A percentile compares a stretch with the other conserved stretches of the same genome.
phyloP scores from a whole-genome alignment of 2,113 vertebrate genomes.

The Takifugu bimaculatus region DNA sequence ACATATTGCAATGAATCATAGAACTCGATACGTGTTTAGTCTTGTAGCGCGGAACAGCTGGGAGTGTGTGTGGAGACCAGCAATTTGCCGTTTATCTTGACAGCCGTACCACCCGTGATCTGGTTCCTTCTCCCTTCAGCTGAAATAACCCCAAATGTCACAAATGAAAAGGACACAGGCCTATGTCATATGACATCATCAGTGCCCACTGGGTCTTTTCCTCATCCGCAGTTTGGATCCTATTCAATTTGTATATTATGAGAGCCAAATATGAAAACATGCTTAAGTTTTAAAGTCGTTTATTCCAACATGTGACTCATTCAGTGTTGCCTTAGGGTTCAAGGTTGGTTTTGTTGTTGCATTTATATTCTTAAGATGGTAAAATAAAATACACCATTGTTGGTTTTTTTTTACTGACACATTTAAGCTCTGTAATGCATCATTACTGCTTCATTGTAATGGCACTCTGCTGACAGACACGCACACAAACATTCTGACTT shows the following conservation, averaged over 20 bases:
- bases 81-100: slow-evolving; percentile 46
- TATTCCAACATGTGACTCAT: not conserved
- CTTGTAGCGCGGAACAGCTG: slow-evolving; percentile 16
- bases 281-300: not conserved
- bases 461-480: slow-evolving; percentile 11
- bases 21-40: slow-evolving; percentile 22
- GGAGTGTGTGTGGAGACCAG: slow-evolving; percentile 10
- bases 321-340: not conserved
- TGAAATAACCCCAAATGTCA: slow-evolving; percentile 21
- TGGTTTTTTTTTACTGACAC: not conserved
- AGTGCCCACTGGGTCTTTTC: slow-evolving; percentile 23
- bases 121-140: slow-evolving; percentile 6
- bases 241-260: slow-evolving; percentile 15
- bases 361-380: not conserved
- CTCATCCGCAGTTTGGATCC: slow-evolving; percentile 7
- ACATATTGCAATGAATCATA: slow-evolving; percentile 19
- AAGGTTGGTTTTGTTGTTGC: not conserved
- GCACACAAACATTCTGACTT: not conserved
- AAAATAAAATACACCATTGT: not conserved
- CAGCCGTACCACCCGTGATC: slow-evolving; percentile 27
- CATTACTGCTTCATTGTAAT: slow-evolving; percentile 7
- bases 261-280: not conserved
- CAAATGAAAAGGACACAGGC: slow-evolving; percentile 1
- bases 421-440: not conserved
- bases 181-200: not conserved